These are phyloP conservation scores for Ictalurus punctatus DNA, from an alignment of 2,113 vertebrate species.

Conservation along the genomic window DNA sequence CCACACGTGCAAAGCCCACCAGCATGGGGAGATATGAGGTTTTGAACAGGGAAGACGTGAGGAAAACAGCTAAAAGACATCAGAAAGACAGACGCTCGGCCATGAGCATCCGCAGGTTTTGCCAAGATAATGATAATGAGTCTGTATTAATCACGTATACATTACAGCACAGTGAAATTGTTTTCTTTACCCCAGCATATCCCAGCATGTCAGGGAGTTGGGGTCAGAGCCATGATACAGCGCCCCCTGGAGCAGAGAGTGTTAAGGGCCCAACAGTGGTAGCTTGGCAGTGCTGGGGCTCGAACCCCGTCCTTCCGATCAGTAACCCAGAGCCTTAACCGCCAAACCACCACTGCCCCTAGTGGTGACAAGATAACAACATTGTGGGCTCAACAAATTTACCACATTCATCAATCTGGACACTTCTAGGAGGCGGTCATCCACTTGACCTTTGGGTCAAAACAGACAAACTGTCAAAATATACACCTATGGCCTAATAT, in stretches of 20 bases:
- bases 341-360: no score
- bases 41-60: background rate
- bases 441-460: background rate
- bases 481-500: background rate
- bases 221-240: no score
- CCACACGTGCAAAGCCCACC: background rate
- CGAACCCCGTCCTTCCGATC: no score
- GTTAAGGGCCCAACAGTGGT: no score
- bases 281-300: no score
- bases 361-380: no score
- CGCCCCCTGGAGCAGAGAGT: no score
- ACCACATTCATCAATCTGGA: background rate
- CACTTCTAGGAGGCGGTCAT: background rate
- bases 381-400: background rate
- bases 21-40: background rate
- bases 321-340: no score
- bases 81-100: background rate
- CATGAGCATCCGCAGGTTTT: background rate
- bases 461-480: background rate
- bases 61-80: background rate
- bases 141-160: no score
- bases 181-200: no score
- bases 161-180: no score
- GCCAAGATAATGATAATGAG: background rate
- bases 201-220: no score